phyloP scores from a whole-genome alignment of 1,140 invertebrate species.

The Sitobion miscanthi region DNA sequence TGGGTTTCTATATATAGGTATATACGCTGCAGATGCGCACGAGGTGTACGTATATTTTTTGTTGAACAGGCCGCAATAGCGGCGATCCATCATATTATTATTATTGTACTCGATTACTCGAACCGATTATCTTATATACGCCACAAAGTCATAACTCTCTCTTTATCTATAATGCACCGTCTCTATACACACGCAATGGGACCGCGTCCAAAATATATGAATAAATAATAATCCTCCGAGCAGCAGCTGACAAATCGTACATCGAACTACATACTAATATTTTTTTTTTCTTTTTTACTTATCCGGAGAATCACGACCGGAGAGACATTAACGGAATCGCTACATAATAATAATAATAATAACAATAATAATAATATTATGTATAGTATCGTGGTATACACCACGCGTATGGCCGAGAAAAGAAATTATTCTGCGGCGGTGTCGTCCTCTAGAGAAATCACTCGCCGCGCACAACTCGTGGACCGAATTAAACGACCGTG shows the following conservation, averaged over 20 bases:
- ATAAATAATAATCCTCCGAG: slow-evolving; percentile 32
- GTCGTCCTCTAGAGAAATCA: background rate
- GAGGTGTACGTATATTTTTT: slow-evolving; percentile 1
- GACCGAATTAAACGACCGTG: background rate
- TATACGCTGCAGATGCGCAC: background rate
- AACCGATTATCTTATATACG: slow-evolving; percentile 19
- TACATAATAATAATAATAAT: background rate
- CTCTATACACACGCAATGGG: background rate
- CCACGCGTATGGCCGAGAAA: background rate
- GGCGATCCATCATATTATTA: slow-evolving; percentile 22
- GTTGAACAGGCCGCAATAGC: background rate
- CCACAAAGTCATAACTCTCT: slow-evolving; percentile 21
- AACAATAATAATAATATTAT: too few species aligned
- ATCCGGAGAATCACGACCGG: background rate
- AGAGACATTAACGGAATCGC: background rate
- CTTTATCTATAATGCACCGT: background rate
- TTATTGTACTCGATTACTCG: background rate
- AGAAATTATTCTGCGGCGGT: background rate
- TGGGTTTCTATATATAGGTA: background rate
- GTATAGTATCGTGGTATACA: background rate
- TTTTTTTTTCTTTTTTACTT: background rate
- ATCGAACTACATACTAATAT: slow-evolving; percentile 18
- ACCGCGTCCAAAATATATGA: slow-evolving; percentile 16
- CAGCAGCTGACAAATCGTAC: slow-evolving; percentile 42
- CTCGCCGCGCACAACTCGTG: background rate